These are phyloP conservation scores for Drosophila cardini DNA, from an alignment of 1,140 invertebrate species.

Conservation along the genomic window DNA sequence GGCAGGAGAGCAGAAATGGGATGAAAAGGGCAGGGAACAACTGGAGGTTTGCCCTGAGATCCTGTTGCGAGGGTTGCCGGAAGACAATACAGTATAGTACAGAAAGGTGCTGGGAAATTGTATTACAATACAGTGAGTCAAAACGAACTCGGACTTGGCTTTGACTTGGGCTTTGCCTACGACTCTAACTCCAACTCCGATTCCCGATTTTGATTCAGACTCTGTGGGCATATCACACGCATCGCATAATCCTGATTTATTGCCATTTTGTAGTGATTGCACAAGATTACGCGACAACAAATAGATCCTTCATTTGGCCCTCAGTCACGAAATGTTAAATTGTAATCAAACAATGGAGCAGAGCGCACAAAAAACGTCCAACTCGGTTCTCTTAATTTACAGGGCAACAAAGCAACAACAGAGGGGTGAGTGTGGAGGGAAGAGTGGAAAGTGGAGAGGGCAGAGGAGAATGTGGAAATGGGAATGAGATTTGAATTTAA, in stretches of 20 bases:
- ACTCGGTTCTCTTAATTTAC: constrained; percentile 73
- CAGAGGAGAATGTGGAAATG: constrained; percentile 20
- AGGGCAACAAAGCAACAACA: constrained; percentile 46
- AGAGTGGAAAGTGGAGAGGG: constrained; percentile 2
- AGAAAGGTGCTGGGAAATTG: constrained; percentile 55
- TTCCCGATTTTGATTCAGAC: background rate
- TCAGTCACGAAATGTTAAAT: constrained; percentile 82
- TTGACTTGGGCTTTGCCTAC: constrained; percentile 12
- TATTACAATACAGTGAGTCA: background rate
- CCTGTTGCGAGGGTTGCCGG: constrained; percentile 41
- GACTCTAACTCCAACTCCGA: too few relatives aligned
- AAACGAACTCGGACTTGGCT: constrained; percentile 15
- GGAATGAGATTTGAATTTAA: constrained; percentile 84
- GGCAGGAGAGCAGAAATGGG: background rate
- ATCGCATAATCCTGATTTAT: constrained; percentile 84
- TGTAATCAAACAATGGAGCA: constrained; percentile 78
- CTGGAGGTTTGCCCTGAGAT: constrained; percentile 25
- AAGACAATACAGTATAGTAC: background rate
- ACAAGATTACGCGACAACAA: constrained; percentile 82
- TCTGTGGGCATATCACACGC: constrained; percentile 61
- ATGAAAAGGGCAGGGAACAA: constrained; percentile 2
- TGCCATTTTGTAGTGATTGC: constrained; percentile 84
- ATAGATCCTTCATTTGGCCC: constrained; percentile 81
- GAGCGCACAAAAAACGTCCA: constrained; percentile 42
- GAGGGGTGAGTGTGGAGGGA: background rate